These are phyloP conservation scores for Peromyscus melanophrys DNA, from an alignment of 2,797 vertebrate genomes.

Conservation along the genomic window DNA sequence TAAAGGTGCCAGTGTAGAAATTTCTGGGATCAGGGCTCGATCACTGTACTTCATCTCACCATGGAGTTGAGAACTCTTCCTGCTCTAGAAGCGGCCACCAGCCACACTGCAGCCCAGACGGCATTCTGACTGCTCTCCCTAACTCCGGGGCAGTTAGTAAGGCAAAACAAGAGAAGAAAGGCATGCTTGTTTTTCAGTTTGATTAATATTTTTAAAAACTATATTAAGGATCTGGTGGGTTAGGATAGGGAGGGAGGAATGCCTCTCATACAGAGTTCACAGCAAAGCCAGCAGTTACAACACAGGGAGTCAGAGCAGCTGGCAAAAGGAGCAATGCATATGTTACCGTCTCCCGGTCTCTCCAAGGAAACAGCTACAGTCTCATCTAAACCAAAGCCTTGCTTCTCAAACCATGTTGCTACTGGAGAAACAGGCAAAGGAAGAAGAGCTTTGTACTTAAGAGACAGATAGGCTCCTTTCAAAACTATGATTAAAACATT, in stretches of 20 bases:
- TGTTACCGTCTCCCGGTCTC: background rate
- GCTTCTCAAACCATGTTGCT: background rate
- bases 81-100: background rate
- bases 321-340: background rate
- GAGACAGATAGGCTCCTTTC: constrained; percentile 11
- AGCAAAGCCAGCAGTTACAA: background rate
- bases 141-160: background rate
- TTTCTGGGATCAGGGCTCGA: background rate
- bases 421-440: background rate
- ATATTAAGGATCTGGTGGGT: background rate
- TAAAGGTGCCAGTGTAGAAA: background rate
- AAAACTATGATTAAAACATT: background rate
- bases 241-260: background rate
- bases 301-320: background rate
- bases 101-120: background rate
- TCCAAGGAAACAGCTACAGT: background rate
- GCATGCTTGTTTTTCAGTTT: background rate
- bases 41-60: background rate
- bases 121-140: background rate
- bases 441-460: background rate
- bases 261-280: background rate
- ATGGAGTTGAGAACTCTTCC: background rate
- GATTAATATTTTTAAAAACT: constrained; percentile 20
- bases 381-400: background rate
- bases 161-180: background rate